Evolutionary conservation across 1,140 invertebrate genomes (phyloP).

Genomic region (Samia ricini): DNA sequence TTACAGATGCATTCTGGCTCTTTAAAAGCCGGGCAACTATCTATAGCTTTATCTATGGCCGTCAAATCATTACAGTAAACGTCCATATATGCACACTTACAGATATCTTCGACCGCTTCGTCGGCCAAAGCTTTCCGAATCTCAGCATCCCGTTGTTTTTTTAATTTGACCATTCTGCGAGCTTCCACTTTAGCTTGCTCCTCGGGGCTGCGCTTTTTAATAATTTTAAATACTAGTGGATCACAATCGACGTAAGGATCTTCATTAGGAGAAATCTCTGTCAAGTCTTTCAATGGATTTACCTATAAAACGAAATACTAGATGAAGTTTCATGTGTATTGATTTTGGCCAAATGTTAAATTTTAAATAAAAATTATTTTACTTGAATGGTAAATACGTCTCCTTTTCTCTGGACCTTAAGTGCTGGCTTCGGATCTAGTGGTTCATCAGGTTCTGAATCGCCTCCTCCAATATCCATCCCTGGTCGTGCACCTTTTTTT

Average conservation of each 20-base stretch:
- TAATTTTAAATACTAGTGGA: conserved; percentile 79
- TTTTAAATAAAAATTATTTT: not conserved
- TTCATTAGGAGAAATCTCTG: conserved; percentile 71
- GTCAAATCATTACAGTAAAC: conserved; percentile 70
- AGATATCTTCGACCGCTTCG: conserved; percentile 71
- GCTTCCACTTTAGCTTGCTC: conserved; percentile 69
- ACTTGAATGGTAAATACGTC: conserved; percentile 78
- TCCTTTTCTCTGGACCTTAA: conserved; percentile 78
- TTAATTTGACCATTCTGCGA: conserved; percentile 64
- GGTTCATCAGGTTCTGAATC: conserved; percentile 66
- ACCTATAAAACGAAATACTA: conserved; percentile 50
- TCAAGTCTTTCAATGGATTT: conserved; percentile 78
- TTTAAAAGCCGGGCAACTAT: conserved; percentile 65
- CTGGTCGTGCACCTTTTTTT: conserved; percentile 49
- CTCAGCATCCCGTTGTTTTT: conserved; percentile 63
- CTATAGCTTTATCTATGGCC: conserved; percentile 69
- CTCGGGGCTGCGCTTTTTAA: conserved; percentile 73
- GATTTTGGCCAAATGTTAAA: not conserved
- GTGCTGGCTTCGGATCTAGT: conserved; percentile 71
- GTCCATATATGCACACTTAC: conserved; percentile 74
- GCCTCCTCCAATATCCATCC: conserved; percentile 47
- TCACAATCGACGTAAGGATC: conserved; percentile 79
- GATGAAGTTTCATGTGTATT: not conserved
- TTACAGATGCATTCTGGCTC: conserved; percentile 66
- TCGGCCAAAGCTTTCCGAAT: conserved; percentile 63